Base-by-base conservation (phyloP, 2,113 vertebrate genomes). In the Passerina amoena region DNA sequence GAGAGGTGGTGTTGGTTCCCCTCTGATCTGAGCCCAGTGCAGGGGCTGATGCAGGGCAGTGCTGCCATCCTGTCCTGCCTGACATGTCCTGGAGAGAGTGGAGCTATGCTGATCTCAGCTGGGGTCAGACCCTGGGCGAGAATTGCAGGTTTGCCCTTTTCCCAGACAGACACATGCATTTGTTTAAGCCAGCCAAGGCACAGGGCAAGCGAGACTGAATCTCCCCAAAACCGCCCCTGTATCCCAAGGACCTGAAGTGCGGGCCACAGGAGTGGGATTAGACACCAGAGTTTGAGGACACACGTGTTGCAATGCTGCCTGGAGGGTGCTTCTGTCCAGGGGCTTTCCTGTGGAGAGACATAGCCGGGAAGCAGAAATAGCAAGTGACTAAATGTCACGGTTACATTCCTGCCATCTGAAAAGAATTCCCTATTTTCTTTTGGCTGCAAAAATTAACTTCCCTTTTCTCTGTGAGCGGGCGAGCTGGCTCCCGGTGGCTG, bases 371-470 rank as follows among this genome's bases (percentile, higher is more conserved):
- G 81, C 77, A 92, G 86, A 60, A 95, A 91, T 80, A 92, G 64
- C 73, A 48, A 97, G 86, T 79, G 86, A 96, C 86, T 96, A 71
- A 96, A 88, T 15, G 15, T 93, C 90, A 95, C 7, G 14, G 90
- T 88, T 86, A 83, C 45, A 84, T 91, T 92, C 61, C 72, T 89
- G 86, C 91, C 89, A 64, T 92, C 70, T 94, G 86, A 96, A 96
- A 95, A 85, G 83, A 96, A 45, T 79, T 96, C 95, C 86, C 83
- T 79, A n/a, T 91, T 96, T 93, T 92, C 83, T 94, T 92, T 87
- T 96, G 94, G 91, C 94, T 85, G 84, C 0, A 18, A 95, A 85
- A 94, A 94, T 85, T 64, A 91, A 94, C 93, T 96, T 95, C 93
- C 86, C 81, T 81, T 95, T 94, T 90, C 65, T 85, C 13, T 68